Percentiles rank a stretch among this genome's conserved stretches.
phyloP scores from a whole-genome alignment of 2,888 invertebrate species.

The Caenorhabditis drosophilae region DNA sequence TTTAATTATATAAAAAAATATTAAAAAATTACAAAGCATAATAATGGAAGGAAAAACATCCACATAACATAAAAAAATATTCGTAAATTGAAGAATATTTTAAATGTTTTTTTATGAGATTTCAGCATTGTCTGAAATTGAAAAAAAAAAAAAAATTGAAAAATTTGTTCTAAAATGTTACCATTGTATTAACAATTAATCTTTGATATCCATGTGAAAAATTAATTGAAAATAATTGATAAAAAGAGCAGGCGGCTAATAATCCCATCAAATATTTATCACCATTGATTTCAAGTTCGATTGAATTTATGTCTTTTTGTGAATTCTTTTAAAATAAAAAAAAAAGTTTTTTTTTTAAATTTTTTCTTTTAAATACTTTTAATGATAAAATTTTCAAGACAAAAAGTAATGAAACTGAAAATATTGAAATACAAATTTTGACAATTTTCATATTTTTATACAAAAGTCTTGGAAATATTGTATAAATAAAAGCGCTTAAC shows the following conservation, averaged over 20 bases:
- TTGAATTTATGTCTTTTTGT: no score
- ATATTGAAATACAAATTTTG: constrained; percentile 8
- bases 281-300: no score
- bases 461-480: constrained; percentile 17
- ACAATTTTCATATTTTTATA: constrained; percentile 14
- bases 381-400: no score
- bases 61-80: constrained; percentile 21
- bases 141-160: background rate
- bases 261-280: no score
- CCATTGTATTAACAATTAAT: no score
- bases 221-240: no score
- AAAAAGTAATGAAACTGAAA: no score
- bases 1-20: background rate
- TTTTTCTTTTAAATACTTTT: no score
- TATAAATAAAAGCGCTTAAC: constrained; percentile 9
- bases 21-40: constrained; percentile 9
- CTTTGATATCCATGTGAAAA: no score
- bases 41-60: constrained; percentile 13
- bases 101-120: constrained; percentile 12
- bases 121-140: constrained; percentile 26
- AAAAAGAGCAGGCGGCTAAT: no score
- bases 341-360: no score
- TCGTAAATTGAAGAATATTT: constrained; percentile 9
- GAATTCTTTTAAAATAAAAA: no score
- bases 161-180: constrained; percentile 3